A percentile compares a stretch with the other conserved stretches of the same genome.
Conservation (phyloP, 2,888 invertebrate genomes). For the Aelia acuminata region DNA sequence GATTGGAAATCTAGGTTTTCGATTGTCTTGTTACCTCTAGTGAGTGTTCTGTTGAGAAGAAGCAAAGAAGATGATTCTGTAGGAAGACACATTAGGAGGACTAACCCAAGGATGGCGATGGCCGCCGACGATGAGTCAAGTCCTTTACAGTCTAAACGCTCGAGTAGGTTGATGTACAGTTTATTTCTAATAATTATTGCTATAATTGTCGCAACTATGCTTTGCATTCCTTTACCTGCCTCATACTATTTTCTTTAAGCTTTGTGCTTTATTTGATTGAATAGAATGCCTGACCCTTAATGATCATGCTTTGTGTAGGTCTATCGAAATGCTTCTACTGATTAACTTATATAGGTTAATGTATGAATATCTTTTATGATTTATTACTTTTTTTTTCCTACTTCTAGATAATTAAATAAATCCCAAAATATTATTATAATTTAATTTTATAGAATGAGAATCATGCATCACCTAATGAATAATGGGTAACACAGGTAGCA, state of each 20-base stretch:
- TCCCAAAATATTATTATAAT: not conserved
- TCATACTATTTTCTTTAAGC: conserved; percentile 50
- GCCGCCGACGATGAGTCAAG: conserved; percentile 81
- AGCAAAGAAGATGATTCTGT: conserved; percentile 68
- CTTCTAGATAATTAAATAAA: not conserved
- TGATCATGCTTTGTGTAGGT: conserved; percentile 48
- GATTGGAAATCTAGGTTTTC: conserved; percentile 32
- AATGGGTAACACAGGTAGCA: conserved; percentile 10
- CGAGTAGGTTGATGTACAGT: conserved; percentile 76
- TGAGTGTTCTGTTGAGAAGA: conserved; percentile 68
- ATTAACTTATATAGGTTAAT: not conserved
- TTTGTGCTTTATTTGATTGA: not conserved
- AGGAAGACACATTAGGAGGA: conserved; percentile 68
- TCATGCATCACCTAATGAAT: not conserved
- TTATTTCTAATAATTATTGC: conserved; percentile 7
- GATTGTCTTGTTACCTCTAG: conserved; percentile 49
- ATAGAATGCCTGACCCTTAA: not conserved
- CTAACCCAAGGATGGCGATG: conserved; percentile 66
- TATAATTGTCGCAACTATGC: conserved; percentile 54
- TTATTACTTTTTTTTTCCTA: not conserved
- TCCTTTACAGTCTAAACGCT: conserved; percentile 86
- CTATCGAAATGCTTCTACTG: conserved; percentile 4
- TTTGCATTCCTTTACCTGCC: conserved; percentile 60
- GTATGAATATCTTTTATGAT: not conserved
- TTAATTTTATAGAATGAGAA: not conserved